phyloP scores from a whole-genome alignment of 2,797 vertebrate species.

The Gastrophryne carolinensis region DNA sequence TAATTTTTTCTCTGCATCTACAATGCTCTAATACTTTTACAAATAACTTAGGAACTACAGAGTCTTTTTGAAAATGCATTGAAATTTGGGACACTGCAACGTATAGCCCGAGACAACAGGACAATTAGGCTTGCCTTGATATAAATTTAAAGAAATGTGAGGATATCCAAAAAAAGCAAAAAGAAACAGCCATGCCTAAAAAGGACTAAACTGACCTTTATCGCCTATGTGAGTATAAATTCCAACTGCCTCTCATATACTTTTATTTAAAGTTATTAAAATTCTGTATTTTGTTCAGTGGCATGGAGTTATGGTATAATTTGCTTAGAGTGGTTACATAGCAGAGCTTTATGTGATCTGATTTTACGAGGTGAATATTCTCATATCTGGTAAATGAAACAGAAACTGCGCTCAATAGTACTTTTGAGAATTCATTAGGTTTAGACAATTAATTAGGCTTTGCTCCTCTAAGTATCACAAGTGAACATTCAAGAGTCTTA shows the following conservation, averaged over 20 bases:
- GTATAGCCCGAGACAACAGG: too few species aligned
- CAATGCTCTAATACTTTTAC: too few species aligned
- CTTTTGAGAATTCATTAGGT: slow-evolving; percentile 55
- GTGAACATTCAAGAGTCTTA: background rate
- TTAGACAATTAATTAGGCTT: slow-evolving; percentile 60
- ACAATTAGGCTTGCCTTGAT: too few species aligned
- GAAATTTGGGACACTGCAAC: too few species aligned
- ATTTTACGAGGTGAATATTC: slow-evolving; percentile 73
- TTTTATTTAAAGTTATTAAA: slow-evolving; percentile 11
- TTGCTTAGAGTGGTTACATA: slow-evolving; percentile 66
- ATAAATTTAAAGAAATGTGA: too few species aligned
- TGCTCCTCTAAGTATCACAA: slow-evolving; percentile 21
- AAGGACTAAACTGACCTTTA: background rate
- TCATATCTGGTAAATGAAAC: slow-evolving; percentile 67
- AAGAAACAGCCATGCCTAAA: too few species aligned
- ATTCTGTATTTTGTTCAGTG: slow-evolving; percentile 58
- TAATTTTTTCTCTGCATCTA: too few species aligned
- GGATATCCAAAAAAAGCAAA: too few species aligned
- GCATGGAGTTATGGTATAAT: slow-evolving; percentile 68
- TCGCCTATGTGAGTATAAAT: background rate
- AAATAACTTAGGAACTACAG: too few species aligned
- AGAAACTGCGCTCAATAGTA: slow-evolving; percentile 60
- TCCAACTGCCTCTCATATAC: background rate
- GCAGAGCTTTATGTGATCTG: slow-evolving; percentile 69
- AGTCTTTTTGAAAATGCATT: too few species aligned